Conservation (phyloP, 2,888 invertebrate genomes). For the Pristionchus japonicus region DNA sequence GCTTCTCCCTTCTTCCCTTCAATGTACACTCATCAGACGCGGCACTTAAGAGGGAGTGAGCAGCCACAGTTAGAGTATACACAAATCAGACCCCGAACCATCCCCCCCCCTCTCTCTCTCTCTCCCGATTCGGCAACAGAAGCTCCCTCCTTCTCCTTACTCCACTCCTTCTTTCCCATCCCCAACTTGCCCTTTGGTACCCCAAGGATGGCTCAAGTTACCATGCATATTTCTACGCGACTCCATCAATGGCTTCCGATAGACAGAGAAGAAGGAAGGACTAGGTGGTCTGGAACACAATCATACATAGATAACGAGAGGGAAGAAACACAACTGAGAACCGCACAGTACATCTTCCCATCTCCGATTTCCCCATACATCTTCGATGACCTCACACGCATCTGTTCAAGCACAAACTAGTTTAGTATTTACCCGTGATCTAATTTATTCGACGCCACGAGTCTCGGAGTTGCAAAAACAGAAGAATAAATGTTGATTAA, state of each 20-base stretch:
- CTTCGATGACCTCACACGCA: not conserved
- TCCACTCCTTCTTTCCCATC: not conserved
- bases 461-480: not conserved
- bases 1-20: not conserved
- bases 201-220: not conserved
- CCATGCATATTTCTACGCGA: conserved; percentile 26
- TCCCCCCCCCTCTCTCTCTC: not conserved
- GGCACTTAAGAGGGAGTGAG: conserved; percentile 34
- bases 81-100: conserved; percentile 15
- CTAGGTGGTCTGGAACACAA: not conserved
- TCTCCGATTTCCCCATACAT: conserved; percentile 30
- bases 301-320: not conserved
- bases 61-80: conserved; percentile 23
- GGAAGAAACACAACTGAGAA: not conserved
- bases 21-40: conserved; percentile 33
- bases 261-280: not conserved
- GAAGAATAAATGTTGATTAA: not conserved
- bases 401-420: conserved; percentile 5
- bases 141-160: conserved; percentile 1
- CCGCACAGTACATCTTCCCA: not conserved
- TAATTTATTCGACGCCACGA: not conserved
- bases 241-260: not conserved
- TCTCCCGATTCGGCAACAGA: conserved; percentile 9
- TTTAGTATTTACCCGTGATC: not conserved
- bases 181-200: conserved; percentile 29